phyloP scores from a whole-genome alignment of 2,888 invertebrate genomes.

The Calameuta filiformis region DNA sequence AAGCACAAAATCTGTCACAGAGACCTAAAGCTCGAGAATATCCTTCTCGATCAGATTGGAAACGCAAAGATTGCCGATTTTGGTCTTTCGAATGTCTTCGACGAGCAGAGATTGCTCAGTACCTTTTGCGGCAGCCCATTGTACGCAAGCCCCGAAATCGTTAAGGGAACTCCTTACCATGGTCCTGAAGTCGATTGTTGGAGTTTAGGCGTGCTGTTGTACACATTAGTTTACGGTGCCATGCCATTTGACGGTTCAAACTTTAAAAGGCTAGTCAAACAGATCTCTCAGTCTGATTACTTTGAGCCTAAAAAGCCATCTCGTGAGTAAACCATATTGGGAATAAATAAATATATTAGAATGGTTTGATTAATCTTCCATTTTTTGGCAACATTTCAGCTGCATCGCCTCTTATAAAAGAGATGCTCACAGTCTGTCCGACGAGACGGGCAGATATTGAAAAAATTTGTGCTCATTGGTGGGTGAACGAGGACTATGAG shows the following conservation, averaged over 20 bases:
- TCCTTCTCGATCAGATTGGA: slow-evolving; percentile 90
- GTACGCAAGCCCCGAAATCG: slow-evolving; percentile 97
- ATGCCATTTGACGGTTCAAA: slow-evolving; percentile 99
- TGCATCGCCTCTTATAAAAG: slow-evolving; percentile 92
- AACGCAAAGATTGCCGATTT: slow-evolving; percentile 99
- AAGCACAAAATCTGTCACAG: slow-evolving; percentile 98
- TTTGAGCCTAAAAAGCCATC: slow-evolving; percentile 96
- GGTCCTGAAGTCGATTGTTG: slow-evolving; percentile 96
- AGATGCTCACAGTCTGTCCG: slow-evolving; percentile 94
- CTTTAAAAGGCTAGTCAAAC: slow-evolving; percentile 95
- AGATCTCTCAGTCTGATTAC: slow-evolving; percentile 97
- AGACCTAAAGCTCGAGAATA: slow-evolving; percentile 95
- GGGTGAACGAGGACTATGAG: slow-evolving; percentile 91
- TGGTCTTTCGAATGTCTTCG: slow-evolving; percentile 97
- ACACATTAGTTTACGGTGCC: slow-evolving; percentile 98
- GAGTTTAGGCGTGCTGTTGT: slow-evolving; percentile 96
- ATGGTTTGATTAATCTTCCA: slow-evolving; percentile 9
- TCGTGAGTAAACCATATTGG: slow-evolving; percentile 70
- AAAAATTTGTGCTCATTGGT: slow-evolving; percentile 96
- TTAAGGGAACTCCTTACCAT: slow-evolving; percentile 94
- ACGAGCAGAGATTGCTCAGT: slow-evolving; percentile 84
- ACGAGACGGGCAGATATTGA: slow-evolving; percentile 90
- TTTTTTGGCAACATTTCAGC: slow-evolving; percentile 69
- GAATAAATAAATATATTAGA: neutral
- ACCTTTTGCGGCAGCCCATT: slow-evolving; percentile 97